Evolutionary conservation across 2,797 vertebrate species (phyloP), one percentile per base, ranked within the genome.

Genomic region (Melanotaenia pygmaea): DNA sequence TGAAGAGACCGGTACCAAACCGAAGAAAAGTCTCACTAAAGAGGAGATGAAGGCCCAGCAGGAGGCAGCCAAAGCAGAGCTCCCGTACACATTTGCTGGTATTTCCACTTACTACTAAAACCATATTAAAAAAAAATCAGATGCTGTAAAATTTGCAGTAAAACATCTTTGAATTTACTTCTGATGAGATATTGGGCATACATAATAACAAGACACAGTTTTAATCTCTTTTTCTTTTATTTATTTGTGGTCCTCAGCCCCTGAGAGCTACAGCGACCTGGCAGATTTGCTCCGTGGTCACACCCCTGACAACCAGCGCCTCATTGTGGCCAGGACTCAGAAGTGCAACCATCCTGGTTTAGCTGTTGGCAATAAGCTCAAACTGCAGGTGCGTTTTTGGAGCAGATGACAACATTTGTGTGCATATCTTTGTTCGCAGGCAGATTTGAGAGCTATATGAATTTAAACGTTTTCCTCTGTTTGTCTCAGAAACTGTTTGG

Each of bases 1-100:
- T 28, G 34, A 70, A 3, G 85, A 77, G 64, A 2, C 34, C 7
- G 53, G 38, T 2, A 7, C 50, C 26, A 50, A 86, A 64, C 54
- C 62, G 1, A 64, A 66, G 66, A 40, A 61, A 22, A 45, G 2
- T 14, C 63, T 81, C 11, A 80, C 57, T n/a, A 67, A 90, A 64
- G 89, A 93, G 7, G 83, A 91, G 54, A 73, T 72, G 47, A 90
- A 88, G 64, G 84, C 74, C 0, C 68, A 78, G 59, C 91, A 92
- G 67, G 89, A 93, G 20, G 93, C 92, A 1, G 95, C 94, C 14
- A 80, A 88, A 64, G 76, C 93, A 2, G 96, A 99, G 77, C 95
- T 99, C n/a, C 97, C 98, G 0, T 98, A 96, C 79, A 96, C 94
- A 0, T 98, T 98, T 68, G n/a, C 90, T 74, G 97, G 98, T 99